Base-by-base conservation (phyloP, 2,113 vertebrate species). In the Thermophis baileyi region DNA sequence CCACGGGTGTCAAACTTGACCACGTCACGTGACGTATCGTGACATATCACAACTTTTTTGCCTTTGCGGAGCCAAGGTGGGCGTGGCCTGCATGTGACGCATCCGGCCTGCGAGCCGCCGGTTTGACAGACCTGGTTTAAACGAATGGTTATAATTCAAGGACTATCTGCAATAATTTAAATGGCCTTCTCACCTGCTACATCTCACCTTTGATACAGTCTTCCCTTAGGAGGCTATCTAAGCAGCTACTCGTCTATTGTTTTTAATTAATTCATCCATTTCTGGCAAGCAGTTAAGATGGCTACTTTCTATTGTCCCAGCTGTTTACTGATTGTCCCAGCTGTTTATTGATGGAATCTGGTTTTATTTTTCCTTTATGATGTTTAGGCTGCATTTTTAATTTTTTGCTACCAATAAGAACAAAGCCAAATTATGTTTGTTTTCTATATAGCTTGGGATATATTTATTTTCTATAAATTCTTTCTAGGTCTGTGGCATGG, bases 1-100 rank as follows among this genome's bases (percentile, higher is more conserved):
- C 1, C 22, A 55, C 0, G 22, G 54, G 6, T 55, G 54, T 55
- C 54, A 8, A 55, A 8, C 54, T 25, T 6, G 0, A 55, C 8
- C 2, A 0, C 1, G 7, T 55, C 54, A 55, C 0, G 22, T 24
- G 54, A 24, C 0, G 0, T 24, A 55, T 8, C 6, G 0, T 55
- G 20, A 55, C 5, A 1, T 55, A 55, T 55, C 6, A 0, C 22
- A 24, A 55, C 7, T 24, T 55, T 55, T 55, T 55, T 55, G 54
- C 22, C 22, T 55, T 55, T 24, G 54, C 22, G 0, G 54, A 55
- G 54, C 6, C 22, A 0, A 6, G 22, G 54, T 24, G 6, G 54
- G 22, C 0, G 2, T 7, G 54, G 54, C 54, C 54, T 55, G 54
- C 54, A 55, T 2, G 7, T 55, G 54, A 55, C 22, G 7, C 7